Base-by-base conservation (phyloP, 1,140 invertebrate genomes). In the Drosophila sucinea region DNA sequence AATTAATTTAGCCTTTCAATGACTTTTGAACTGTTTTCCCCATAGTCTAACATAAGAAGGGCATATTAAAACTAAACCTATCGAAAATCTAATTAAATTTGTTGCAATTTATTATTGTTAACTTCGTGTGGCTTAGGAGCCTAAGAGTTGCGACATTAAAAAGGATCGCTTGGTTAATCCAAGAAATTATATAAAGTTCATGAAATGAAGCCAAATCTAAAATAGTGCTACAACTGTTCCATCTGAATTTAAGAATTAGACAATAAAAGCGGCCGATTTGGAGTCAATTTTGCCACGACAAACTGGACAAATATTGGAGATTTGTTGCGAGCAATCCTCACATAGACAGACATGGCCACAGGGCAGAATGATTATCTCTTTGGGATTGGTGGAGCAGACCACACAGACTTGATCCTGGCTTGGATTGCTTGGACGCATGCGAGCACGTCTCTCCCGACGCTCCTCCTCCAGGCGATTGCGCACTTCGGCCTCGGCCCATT, bases 331-430 rank as follows among this genome's bases (percentile, higher is more conserved):
- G 87, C 96, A 97, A 90, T 97, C 96, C 92, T 96, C 96, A 81
- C 96, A 97, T 38, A 97, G 90, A 73, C 96, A 96, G 0, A 97
- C 96, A 90, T 97, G 96, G 0, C 96, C 96, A 91, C 96, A 97
- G 1, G 96, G 96, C 60, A 97, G 90, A 33, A 97, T 86, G 80
- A 97, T 96, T 23, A 97, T 95, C 95, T 96, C 96, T 79, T 95
- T 95, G 7, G 96, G 95, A 92, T 96, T 96, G 61, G 94, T 94
- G 10, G 94, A 93, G 92, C 96, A 97, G 11, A 96, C 95, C 10
- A 96, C 95, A 82, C 96, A 97, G 1, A 95, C 89, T 81, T 96
- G 95, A 84, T 94, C 93, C 1, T 96, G 94, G 4, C 93, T 91
- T 4, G 96, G 90, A 77, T 95, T 94, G 4, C 92, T 93, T 25